Percentiles rank a stretch among this genome's conserved stretches.
These are phyloP conservation scores for Acleris holmiana DNA, from an alignment of 2,888 invertebrate genomes.

Conservation along the genomic window DNA sequence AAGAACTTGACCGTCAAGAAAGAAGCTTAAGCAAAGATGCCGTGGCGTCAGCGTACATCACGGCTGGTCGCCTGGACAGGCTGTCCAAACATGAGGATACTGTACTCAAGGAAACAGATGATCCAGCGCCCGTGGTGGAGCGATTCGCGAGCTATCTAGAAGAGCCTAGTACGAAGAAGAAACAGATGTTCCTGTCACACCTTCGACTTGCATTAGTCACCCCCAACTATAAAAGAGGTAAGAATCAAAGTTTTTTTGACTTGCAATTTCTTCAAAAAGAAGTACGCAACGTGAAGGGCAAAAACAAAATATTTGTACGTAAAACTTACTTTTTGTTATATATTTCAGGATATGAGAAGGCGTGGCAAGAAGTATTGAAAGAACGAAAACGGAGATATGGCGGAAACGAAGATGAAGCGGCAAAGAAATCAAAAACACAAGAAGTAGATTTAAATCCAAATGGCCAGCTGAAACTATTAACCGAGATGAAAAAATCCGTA, in stretches of 20 bases:
- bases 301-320: neutral
- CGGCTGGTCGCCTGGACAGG: slow-evolving; percentile 64
- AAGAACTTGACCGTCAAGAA: slow-evolving; percentile 86
- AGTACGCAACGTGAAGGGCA: neutral
- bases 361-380: slow-evolving; percentile 86
- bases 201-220: slow-evolving; percentile 84
- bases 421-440: slow-evolving; percentile 44
- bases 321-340: neutral
- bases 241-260: slow-evolving; percentile 30
- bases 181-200: slow-evolving; percentile 84
- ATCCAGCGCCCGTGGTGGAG: neutral
- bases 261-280: neutral
- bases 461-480: slow-evolving; percentile 69
- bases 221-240: slow-evolving; percentile 84
- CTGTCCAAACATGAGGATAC: slow-evolving; percentile 61
- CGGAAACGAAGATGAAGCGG: slow-evolving; percentile 50
- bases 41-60: slow-evolving; percentile 78
- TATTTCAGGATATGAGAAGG: slow-evolving; percentile 83
- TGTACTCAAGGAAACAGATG: neutral
- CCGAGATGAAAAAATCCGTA: slow-evolving; percentile 74
- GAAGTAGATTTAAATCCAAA: slow-evolving; percentile 57
- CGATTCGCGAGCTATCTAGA: slow-evolving; percentile 39
- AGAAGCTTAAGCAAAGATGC: slow-evolving; percentile 79
- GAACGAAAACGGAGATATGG: slow-evolving; percentile 85
- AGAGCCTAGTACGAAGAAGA: slow-evolving; percentile 63